Base-by-base conservation (phyloP, 2,888 invertebrate genomes). In the Sympetrum striolatum region DNA sequence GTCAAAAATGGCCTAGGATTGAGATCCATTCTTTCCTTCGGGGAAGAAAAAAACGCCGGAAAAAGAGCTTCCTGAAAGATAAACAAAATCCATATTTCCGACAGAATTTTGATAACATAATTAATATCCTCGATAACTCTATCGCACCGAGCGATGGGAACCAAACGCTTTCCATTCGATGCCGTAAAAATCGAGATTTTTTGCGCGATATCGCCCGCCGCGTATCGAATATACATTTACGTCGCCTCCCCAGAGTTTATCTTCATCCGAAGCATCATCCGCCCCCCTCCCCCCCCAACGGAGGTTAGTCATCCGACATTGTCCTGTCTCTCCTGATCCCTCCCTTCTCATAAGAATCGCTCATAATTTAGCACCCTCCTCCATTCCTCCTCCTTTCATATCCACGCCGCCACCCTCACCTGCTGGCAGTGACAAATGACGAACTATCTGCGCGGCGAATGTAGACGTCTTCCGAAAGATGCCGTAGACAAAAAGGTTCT, bases 401-500 rank as follows among this genome's bases (percentile, higher is more conserved):
- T 18, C 80, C 39, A 37, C 60, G 37, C 86, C 10, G 64, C 86
- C 86, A 86, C 86, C 60, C 86, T 86, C 86, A 60, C 86, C 60
- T 86, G 86, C 35, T 86, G 86, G 86, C 86, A 86, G 86, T 86
- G 86, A 86, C 86, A 86, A 86, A 86, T 86, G 86, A 86, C 86
- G 86, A 86, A 64, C 58, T 37, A 58, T 60, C 60, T 25, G 37
- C 86, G 60, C 31, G 60, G 86, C 37, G 60, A 86, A 86, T 86
- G 86, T 86, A 86, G 86, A 86, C 86, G 86, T 86, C 86, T 86
- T 86, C 64, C 60, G 39, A 60, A 22, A 37, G 86, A 60, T 35
- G 60, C 58, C 60, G 35, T 37, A 37, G 18, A 35, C 60, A 58
- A 35, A 53, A 58, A 58, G 31, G 31, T 25, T 14, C 58, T 64